Evolutionary conservation across 2,888 invertebrate genomes (phyloP), one percentile per base, ranked within the genome.

Genomic region (Mimachlamys varia): DNA sequence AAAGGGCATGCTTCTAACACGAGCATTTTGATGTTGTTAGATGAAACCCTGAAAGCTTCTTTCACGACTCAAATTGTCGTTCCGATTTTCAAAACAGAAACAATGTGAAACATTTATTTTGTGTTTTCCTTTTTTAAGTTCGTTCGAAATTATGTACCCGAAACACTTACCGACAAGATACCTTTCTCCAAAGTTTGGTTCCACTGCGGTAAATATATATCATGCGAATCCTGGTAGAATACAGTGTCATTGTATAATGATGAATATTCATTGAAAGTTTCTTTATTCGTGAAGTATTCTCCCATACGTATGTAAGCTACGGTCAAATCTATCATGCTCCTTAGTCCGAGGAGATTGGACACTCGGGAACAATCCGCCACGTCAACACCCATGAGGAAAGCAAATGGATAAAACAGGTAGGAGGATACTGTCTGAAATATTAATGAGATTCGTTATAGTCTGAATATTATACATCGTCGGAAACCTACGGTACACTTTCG

Each of bases 161-260:
- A 44, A 44, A 22, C 13, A 91, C 92, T 91, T 91, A 94, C 94
- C 89, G 93, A 90, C 37, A 94, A 76, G 22, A 92, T 88, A 0
- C 94, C 94, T 3, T 91, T 92, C 19, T 90, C 88, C 7, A 94
- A 90, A 15, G 94, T 94, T 44, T 88, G 88, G 89, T 94, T 94
- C 89, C 93, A 92, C 0, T 89, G 89, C 4, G 91, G 90, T 2
- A 94, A 90, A 53, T 92, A 91, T 19, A 94, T 89, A 88, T 94
- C 93, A 7, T 90, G 89, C 15, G 91, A 93, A 15, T 88, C 58
- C 53, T 92, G 88, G 55, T 88, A 87, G 93, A 93, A 93, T 1
- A 87, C 15, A 0, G 93, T 91, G 0, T 89, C 91, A 88, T 94
- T 94, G 53, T 87, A 87, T 3, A 53, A 17, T 15, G 27, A 27